Base-by-base conservation (phyloP, 1,140 invertebrate species). In the Caenorhabditis briggsae region DNA sequence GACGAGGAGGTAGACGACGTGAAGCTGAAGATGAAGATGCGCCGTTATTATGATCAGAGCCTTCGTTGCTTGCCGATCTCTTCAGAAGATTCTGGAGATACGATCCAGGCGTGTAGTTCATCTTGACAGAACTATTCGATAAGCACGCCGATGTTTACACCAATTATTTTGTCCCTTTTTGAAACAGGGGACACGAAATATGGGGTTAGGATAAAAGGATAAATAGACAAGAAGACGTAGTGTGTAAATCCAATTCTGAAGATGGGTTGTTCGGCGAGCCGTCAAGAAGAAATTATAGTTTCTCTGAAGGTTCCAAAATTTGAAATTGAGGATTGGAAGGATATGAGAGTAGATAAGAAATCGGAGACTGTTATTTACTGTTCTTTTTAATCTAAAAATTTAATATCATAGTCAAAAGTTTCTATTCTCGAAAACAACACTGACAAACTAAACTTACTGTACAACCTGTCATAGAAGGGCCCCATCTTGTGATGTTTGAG, bases 61-160 rank as follows among this genome's bases (percentile, higher is more conserved):
- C 70, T n/a, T 78, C 70, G 33, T 78, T 78, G 70, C 70, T 78
- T 46, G 70, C 70, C 70, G 70, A 78, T 78, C 46, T 78, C 46
- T 78, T 78, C 70, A 78, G 70, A 78, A 78, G 70, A 78, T 78
- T 78, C 46, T 78, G 70, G 70, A 78, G 70, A 78, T 78, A 78
- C 46, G 70, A 78, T 78, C 70, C 70, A 50, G 70, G 70, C 70
- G 70, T 78, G 70, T 78, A 78, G 70, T 78, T 78, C 70, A 78
- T 78, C 41, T 78, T 78, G n/a, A 41, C 70, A 78, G 70, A 78
- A 78, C 70, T 78, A 78, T 78, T 78, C 70, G 70, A 18, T 78
- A 50, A 18, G 20, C 70, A 78, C 70, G 70, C 70, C 46, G 9
- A 50, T 78, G 50, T 48, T 70, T 70, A 70, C 64, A 70, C 64